Conservation (phyloP, 2,113 vertebrate species). For the Nymphicus hollandicus region DNA sequence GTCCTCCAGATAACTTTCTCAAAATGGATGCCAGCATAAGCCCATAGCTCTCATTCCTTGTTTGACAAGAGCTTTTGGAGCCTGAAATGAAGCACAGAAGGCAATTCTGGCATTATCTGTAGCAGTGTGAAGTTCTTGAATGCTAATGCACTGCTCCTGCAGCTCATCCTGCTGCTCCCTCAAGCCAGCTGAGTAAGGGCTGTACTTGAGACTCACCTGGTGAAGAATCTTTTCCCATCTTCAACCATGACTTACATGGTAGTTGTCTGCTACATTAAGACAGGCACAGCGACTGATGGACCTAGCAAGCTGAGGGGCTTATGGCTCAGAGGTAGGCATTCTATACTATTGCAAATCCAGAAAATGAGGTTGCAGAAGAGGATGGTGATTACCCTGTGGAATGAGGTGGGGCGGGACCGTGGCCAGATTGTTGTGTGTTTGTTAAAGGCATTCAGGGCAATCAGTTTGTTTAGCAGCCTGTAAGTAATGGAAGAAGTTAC, state of each 20-base stretch:
- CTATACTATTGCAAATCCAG: neutral
- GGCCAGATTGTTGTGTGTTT: neutral
- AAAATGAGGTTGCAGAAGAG: neutral
- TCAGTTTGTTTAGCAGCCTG: neutral
- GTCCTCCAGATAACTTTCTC: neutral
- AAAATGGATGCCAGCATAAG: neutral
- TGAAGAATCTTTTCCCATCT: neutral
- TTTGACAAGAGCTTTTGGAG: slow-evolving; percentile 1
- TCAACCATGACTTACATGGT: neutral
- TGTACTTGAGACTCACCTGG: neutral
- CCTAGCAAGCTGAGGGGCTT: neutral
- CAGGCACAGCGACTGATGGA: accelerated
- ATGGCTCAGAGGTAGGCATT: neutral
- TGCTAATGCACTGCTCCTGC: neutral
- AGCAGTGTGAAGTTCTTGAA: neutral
- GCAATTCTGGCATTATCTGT: neutral
- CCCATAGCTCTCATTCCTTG: neutral
- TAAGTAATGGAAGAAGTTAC: neutral
- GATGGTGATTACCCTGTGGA: neutral
- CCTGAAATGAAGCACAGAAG: neutral
- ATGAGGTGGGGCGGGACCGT: neutral
- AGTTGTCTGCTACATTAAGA: neutral
- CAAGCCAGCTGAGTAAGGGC: neutral
- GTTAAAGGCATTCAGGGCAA: neutral
- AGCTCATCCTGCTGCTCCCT: neutral